Conservation (phyloP, 2,113 vertebrate genomes). For the Lophura nycthemera region DNA sequence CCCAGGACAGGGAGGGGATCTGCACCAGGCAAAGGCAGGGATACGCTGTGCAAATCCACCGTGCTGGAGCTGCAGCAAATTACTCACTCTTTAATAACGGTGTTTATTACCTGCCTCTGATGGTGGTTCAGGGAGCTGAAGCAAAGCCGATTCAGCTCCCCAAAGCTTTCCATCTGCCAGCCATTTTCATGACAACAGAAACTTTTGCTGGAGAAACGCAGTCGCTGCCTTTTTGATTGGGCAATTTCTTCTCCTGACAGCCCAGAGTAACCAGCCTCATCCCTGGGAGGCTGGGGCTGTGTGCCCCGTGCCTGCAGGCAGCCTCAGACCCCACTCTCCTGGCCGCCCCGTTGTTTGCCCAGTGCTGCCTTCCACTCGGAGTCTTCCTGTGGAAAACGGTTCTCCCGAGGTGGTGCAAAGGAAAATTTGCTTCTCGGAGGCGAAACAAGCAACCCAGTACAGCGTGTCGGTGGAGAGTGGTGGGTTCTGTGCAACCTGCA, state of each 20-base stretch:
- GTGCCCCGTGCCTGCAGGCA: background rate
- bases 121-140: background rate
- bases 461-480: background rate
- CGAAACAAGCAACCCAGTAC: background rate
- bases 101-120: constrained; percentile 57
- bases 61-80: constrained; percentile 44
- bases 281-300: background rate
- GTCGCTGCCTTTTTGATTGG: constrained; percentile 9
- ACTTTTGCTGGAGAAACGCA: constrained; percentile 46
- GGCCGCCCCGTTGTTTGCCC: background rate
- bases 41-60: background rate
- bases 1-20: background rate
- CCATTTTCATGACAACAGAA: constrained; percentile 42
- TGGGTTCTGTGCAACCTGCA: background rate
- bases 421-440: background rate
- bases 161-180: constrained; percentile 46
- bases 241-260: constrained; percentile 30
- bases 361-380: background rate
- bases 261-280: constrained; percentile 22
- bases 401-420: background rate
- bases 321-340: background rate
- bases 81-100: constrained; percentile 53
- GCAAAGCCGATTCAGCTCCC: constrained; percentile 33
- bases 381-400: background rate
- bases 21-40: background rate